phyloP scores from a whole-genome alignment of 1,140 invertebrate species.

The Homalodisca vitripennis region DNA sequence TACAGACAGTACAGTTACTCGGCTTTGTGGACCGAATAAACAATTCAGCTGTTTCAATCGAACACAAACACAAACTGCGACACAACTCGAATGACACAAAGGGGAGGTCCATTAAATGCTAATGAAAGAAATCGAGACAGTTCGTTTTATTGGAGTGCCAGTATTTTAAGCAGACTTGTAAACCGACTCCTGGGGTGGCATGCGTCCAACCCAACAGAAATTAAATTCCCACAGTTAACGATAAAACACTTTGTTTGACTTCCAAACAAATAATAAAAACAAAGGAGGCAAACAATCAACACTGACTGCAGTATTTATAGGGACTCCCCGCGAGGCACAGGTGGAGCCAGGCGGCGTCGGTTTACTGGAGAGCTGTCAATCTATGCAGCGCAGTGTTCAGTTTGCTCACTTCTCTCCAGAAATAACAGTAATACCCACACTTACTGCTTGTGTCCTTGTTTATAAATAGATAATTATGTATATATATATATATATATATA shows the following conservation, averaged over 20 bases:
- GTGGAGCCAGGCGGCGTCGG: constrained; percentile 4
- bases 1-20: too few relatives aligned
- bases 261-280: constrained; percentile 26
- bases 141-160: not conserved
- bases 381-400: constrained; percentile 3
- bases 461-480: too few relatives aligned
- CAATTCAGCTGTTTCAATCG: too few relatives aligned
- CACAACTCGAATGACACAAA: not conserved
- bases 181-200: constrained; percentile 9
- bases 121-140: not conserved
- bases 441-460: constrained; percentile 14
- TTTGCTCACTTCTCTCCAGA: not conserved
- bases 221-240: constrained; percentile 22
- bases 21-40: too few relatives aligned
- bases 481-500: too few relatives aligned
- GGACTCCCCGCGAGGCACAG: not conserved
- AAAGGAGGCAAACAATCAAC: constrained; percentile 21
- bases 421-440: constrained; percentile 10
- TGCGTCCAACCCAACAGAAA: constrained; percentile 10
- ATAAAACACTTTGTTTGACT: constrained; percentile 26
- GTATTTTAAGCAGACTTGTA: constrained; percentile 5
- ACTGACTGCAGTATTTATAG: constrained; percentile 21
- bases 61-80: too few relatives aligned
- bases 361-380: constrained; percentile 7
- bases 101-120: not conserved